Evolutionary conservation across 37 sponge, comb jelly and placozoan genomes (phyloP), one percentile per base, ranked within the genome.

Genomic region (Beroe ovata): DNA sequence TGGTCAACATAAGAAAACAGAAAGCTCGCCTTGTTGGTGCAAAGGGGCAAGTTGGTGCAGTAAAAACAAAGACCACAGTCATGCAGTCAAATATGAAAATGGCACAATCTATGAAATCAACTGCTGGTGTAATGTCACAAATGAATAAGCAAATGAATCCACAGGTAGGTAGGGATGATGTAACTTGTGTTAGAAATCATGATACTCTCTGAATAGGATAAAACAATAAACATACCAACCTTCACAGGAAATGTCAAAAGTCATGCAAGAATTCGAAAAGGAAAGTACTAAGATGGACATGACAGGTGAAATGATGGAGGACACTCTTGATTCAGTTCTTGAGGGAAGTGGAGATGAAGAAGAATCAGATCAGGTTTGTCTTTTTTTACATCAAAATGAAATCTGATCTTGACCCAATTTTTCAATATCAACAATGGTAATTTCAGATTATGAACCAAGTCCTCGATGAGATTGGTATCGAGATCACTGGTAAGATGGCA

Each of bases 391-490:
- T n/a, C n/a, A n/a, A n/a, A n/a, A n/a, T n/a, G n/a, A n/a, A n/a
- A n/a, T n/a, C n/a, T n/a, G n/a, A n/a, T n/a, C n/a, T n/a, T n/a
- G n/a, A n/a, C n/a, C n/a, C n/a, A n/a, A n/a, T n/a, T n/a, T n/a
- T n/a, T n/a, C n/a, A n/a, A n/a, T n/a, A n/a, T n/a, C n/a, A n/a
- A n/a, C n/a, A n/a, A n/a, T n/a, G n/a, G n/a, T n/a, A n/a, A n/a
- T 33, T 11, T n/a, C 84, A 77, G 84, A 77, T 77, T 59, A 91
- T 98, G 40, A 88, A 91, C 47, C 93, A 94, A 71, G 95, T 98
- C 26, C 91, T 98, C 64, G 99, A 98, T 90, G 99, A 98, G 88
- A 98, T 98, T 66, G 99, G 99, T n/a, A 93, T 98, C 37, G 99
- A 98, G 36, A 89, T 93, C 38, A 90, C 89, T 0, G 91, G 92